phyloP scores from a whole-genome alignment of 2,113 vertebrate species.

The Sylvietta virens region DNA sequence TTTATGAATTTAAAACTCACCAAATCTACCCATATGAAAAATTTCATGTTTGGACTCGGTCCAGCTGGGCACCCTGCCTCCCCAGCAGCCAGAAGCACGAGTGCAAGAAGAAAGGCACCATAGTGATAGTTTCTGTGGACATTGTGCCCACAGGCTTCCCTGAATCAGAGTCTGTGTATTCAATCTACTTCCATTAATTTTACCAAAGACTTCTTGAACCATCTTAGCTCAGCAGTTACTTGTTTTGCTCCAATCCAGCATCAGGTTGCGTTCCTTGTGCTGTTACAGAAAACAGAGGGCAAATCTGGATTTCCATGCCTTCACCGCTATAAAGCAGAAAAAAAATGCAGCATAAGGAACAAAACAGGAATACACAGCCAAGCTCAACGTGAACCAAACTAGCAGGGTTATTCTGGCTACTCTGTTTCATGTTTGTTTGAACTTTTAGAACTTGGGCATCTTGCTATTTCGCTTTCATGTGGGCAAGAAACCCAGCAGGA shows the following conservation, averaged over 20 bases:
- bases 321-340: background rate
- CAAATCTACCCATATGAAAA: background rate
- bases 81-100: background rate
- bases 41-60: background rate
- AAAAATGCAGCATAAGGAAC: background rate
- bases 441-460: background rate
- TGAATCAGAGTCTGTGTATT: background rate
- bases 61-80: background rate
- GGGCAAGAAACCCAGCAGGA: background rate
- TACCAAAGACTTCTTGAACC: background rate
- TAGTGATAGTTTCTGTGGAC: background rate
- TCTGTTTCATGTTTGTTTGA: background rate
- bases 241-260: background rate
- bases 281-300: background rate
- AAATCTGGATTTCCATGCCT: background rate
- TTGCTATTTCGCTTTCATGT: background rate
- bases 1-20: background rate
- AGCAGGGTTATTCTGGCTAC: background rate
- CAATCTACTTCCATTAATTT: background rate
- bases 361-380: background rate
- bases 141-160: background rate
- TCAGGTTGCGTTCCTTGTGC: background rate
- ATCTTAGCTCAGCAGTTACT: background rate
- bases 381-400: background rate
- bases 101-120: background rate